Conservation (phyloP, 2,888 invertebrate species). For the Drosophila imparisetae region DNA sequence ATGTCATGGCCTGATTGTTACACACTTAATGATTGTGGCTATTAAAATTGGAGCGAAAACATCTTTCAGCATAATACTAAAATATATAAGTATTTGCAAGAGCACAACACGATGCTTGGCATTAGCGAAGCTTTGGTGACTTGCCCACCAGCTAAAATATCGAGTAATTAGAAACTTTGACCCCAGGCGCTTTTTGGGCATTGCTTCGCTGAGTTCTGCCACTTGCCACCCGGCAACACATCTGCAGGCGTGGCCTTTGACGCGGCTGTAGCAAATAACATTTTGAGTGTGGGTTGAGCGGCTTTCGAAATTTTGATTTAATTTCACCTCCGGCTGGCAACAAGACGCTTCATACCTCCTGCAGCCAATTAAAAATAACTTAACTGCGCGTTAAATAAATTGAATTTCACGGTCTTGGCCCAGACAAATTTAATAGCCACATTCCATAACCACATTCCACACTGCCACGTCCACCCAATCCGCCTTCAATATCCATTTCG, state of each 20-base stretch:
- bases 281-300: slow-evolving; percentile 28
- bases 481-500: slow-evolving; percentile 11
- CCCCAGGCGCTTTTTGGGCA: slow-evolving; percentile 30
- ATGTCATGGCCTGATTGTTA: slow-evolving; percentile 16
- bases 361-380: slow-evolving; percentile 72
- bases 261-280: slow-evolving; percentile 16
- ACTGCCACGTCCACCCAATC: background rate
- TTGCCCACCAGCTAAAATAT: slow-evolving; percentile 45
- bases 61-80: slow-evolving; percentile 40
- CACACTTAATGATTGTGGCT: slow-evolving; percentile 47
- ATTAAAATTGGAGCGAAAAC: slow-evolving; percentile 26
- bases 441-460: slow-evolving; percentile 1
- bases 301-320: slow-evolving; percentile 63
- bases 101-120: slow-evolving; percentile 1
- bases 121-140: slow-evolving; percentile 12
- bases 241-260: slow-evolving; percentile 43
- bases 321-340: slow-evolving; percentile 54
- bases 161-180: slow-evolving; percentile 57
- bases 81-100: slow-evolving; percentile 1
- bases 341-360: slow-evolving; percentile 28
- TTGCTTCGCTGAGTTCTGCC: slow-evolving; percentile 1
- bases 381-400: slow-evolving; percentile 64
- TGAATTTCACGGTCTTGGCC: slow-evolving; percentile 55
- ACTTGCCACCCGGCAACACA: slow-evolving; percentile 14
- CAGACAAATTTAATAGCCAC: slow-evolving; percentile 55